Conservation (phyloP, 2,888 invertebrate species). For the Drosophila setosimentum region DNA sequence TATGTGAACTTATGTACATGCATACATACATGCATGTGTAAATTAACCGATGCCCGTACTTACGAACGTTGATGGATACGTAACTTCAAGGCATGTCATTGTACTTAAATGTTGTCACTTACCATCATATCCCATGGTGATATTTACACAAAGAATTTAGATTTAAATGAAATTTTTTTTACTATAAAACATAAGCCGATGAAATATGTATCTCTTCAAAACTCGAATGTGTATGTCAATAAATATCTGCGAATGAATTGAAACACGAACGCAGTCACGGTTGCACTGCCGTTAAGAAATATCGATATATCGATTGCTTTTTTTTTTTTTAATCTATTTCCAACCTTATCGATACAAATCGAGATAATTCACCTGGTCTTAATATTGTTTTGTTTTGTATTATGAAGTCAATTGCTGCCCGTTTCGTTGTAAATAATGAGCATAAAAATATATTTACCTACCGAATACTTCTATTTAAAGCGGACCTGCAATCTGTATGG, state of each 20-base stretch:
- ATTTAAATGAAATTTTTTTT: constrained; percentile 40
- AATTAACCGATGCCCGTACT: constrained; percentile 38
- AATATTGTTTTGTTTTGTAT: constrained; percentile 31
- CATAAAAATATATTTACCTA: constrained; percentile 83
- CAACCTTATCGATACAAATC: constrained; percentile 8
- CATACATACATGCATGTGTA: constrained; percentile 25
- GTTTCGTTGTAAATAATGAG: constrained; percentile 63
- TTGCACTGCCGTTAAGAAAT: constrained; percentile 13
- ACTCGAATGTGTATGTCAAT: constrained; percentile 61
- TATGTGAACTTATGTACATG: constrained; percentile 51
- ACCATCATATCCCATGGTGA: constrained; percentile 70
- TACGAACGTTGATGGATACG: constrained; percentile 14
- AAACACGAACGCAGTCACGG: constrained; percentile 40
- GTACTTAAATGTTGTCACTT: constrained; percentile 31
- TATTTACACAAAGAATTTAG: constrained; percentile 36
- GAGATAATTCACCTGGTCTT: background rate
- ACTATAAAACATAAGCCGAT: constrained; percentile 57
- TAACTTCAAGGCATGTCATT: constrained; percentile 4
- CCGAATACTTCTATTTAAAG: constrained; percentile 76
- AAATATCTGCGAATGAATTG: constrained; percentile 57
- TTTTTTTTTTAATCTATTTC: background rate
- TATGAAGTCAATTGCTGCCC: constrained; percentile 18
- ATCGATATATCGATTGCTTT: constrained; percentile 29
- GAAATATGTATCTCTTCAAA: constrained; percentile 67
- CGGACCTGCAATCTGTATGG: constrained; percentile 78